phyloP scores from a whole-genome alignment of 2,797 vertebrate species.

The Urocyon cinereoargenteus region DNA sequence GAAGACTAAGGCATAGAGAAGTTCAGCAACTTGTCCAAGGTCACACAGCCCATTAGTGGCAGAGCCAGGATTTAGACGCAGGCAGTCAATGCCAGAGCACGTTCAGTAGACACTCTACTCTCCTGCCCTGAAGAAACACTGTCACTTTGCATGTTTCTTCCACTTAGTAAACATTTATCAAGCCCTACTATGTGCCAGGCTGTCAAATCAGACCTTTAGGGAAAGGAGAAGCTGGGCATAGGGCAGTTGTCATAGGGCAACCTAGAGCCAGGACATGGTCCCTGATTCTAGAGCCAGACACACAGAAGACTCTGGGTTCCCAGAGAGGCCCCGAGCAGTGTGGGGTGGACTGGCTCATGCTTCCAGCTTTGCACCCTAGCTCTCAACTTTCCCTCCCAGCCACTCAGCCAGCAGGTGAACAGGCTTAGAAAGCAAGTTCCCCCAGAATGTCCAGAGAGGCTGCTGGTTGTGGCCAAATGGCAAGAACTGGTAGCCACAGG shows the following conservation, averaged over 20 bases:
- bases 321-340: neutral
- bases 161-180: neutral
- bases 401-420: neutral
- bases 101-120: neutral
- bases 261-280: neutral
- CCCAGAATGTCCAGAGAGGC: neutral
- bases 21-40: neutral
- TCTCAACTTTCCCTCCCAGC: neutral
- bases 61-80: neutral
- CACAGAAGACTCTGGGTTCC: neutral
- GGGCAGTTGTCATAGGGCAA: neutral
- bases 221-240: neutral
- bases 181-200: neutral
- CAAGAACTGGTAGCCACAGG: neutral
- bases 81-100: neutral
- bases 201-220: neutral
- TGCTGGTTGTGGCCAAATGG: neutral
- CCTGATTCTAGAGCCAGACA: neutral
- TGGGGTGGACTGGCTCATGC: neutral
- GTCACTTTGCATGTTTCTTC: neutral
- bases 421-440: neutral
- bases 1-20: slow-evolving; percentile 6
- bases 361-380: neutral
- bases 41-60: neutral
- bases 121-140: neutral